Base-by-base conservation (phyloP, 2,113 vertebrate genomes). In the Pungitius pungitius region DNA sequence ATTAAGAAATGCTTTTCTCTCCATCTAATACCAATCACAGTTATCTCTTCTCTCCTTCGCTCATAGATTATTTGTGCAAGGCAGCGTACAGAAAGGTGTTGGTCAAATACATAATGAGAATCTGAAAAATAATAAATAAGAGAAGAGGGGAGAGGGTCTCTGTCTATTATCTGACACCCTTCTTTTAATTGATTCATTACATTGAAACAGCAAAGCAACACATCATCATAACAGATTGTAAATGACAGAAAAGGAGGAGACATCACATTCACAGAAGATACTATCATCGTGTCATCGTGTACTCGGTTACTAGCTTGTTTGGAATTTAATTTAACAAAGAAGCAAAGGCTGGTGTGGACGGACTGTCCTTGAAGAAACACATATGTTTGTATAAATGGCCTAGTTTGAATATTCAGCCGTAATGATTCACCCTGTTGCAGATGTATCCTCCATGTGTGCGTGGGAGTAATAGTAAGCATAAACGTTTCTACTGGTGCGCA, bases 111-210 rank as follows among this genome's bases (percentile, higher is more conserved):
- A 56, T 61, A 73, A 78, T 56, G 22, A 69, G 24, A 58, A 63
- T 61, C 76, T 83, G 20, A 75, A 65, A 70, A 54, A 20, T 49
- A 63, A 78, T 77, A 56, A 78, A 73, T 82, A 54, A 65, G 60
- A 70, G 37, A 59, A 57, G 14, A 61, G 42, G 74, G 30, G n/a
- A 35, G 42, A 22, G 27, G 27, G 22, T 55, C 7, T 58, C 51
- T 60, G 51, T 35, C 20, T 45, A 15, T 20, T 11, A 33, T 35
- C 20, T 45, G 52, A 63, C 69, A 75, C 55, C 47, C 8, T 54
- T 37, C 40, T 66, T 76, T 77, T 65, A 7, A 61, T 69, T 65
- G 4, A 45, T 7, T 66, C 1, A 67, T 18, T 27, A 33, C 56
- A 81, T 7, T 37, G 13, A 49, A 43, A 77, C 61, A 77, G 30